Evolutionary conservation across 2,113 vertebrate genomes (phyloP).

Genomic region (Ibidorhyncha struthersii): DNA sequence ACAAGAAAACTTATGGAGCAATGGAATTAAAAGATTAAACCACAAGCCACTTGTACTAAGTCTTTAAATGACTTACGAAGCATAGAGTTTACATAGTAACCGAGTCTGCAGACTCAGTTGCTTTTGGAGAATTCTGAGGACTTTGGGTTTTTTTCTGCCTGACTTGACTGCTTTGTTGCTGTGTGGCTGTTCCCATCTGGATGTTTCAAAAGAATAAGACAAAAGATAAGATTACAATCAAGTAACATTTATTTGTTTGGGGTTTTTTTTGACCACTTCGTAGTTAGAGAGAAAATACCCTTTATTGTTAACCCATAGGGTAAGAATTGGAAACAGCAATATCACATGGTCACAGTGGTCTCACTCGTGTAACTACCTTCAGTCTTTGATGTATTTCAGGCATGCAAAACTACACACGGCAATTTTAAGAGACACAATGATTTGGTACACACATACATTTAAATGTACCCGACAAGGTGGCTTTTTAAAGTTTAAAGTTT

Average conservation of each 20-base stretch:
- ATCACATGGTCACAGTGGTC: not conserved
- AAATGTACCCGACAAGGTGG: not conserved
- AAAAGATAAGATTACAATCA: not conserved
- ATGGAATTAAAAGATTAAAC: slow-evolving; percentile 78
- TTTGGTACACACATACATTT: not conserved
- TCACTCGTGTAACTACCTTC: not conserved
- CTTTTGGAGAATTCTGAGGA: slow-evolving; percentile 55
- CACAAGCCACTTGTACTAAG: slow-evolving; percentile 63
- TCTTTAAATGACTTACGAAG: slow-evolving; percentile 69
- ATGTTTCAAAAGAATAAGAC: not conserved
- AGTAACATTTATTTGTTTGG: not conserved
- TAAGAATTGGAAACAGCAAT: not conserved
- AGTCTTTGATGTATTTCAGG: not conserved
- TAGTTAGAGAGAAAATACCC: slow-evolving; percentile 26
- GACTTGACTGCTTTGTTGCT: slow-evolving; percentile 32
- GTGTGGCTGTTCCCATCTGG: not conserved
- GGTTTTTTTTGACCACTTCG: not conserved
- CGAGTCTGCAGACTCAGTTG: slow-evolving; percentile 36
- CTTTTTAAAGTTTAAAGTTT: not conserved
- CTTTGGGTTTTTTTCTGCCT: not conserved
- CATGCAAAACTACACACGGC: not conserved
- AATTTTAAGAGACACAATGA: not conserved
- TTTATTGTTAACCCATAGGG: not conserved
- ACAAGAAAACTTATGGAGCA: slow-evolving; percentile 66
- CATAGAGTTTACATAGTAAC: slow-evolving; percentile 69